Conservation (phyloP, 2,113 vertebrate species). For the Cynoglossus semilaevis region DNA sequence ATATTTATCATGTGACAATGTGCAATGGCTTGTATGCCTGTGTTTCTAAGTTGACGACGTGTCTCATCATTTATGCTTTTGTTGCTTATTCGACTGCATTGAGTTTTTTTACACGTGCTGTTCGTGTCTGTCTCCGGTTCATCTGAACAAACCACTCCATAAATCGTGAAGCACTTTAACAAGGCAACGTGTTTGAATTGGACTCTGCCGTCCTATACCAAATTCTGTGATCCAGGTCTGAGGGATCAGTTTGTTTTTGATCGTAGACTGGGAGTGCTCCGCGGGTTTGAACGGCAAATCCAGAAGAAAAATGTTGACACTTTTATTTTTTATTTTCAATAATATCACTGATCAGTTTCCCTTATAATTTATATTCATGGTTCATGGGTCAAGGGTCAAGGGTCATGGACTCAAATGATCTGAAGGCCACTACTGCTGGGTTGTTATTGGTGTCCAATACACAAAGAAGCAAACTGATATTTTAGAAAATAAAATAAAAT, state of each 20-base stretch:
- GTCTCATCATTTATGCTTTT: conserved; percentile 72
- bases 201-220: conserved; percentile 59
- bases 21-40: conserved; percentile 91
- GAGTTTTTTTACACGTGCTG: conserved; percentile 59
- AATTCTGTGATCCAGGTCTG: conserved; percentile 43
- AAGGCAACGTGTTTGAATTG: conserved; percentile 59
- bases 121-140: conserved; percentile 49
- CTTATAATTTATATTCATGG: no score
- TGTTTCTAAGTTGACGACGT: conserved; percentile 80
- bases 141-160: conserved; percentile 50
- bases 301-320: no score
- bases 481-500: no score
- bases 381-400: no score
- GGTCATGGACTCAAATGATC: no score
- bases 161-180: conserved; percentile 77
- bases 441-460: no score
- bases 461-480: no score
- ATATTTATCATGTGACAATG: conserved; percentile 83
- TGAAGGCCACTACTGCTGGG: no score
- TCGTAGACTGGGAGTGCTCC: no score
- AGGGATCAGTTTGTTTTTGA: conserved; percentile 35
- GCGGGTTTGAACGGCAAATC: no score
- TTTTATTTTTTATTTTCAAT: no score
- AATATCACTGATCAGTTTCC: no score
- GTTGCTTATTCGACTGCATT: conserved; percentile 71